Evolutionary conservation across 1,140 invertebrate species (phyloP).

Genomic region (Hyles euphorbiae): DNA sequence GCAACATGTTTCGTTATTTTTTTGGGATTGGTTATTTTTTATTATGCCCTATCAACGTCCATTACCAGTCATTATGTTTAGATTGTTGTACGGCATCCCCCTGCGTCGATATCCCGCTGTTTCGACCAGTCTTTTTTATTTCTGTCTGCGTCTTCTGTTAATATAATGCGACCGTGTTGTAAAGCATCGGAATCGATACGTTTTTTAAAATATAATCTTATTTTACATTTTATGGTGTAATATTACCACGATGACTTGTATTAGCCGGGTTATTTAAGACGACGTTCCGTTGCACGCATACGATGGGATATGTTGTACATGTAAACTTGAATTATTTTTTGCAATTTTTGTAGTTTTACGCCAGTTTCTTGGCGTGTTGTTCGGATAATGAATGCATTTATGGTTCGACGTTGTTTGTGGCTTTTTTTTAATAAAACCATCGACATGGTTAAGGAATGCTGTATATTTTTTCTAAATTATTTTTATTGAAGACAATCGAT

Average conservation of each 20-base stretch:
- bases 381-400: slow-evolving; percentile 27
- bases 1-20: slow-evolving; percentile 22
- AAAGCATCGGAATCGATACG: slow-evolving; percentile 4
- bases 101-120: slow-evolving; percentile 38
- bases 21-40: slow-evolving; percentile 29
- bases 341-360: slow-evolving; percentile 14
- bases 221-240: slow-evolving; percentile 2
- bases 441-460: slow-evolving; percentile 4
- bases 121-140: slow-evolving; percentile 15
- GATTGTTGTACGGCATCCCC: slow-evolving; percentile 38
- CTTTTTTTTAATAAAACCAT: slow-evolving; percentile 13
- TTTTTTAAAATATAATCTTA: slow-evolving; percentile 1
- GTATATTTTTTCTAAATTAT: background rate
- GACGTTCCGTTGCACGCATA: slow-evolving; percentile 5
- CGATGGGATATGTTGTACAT: slow-evolving; percentile 5
- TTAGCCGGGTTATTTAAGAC: slow-evolving; percentile 5
- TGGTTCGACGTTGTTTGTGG: slow-evolving; percentile 9
- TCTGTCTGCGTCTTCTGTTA: slow-evolving; percentile 7
- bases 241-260: slow-evolving; percentile 11
- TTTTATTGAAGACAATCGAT: too few species aligned
- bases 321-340: slow-evolving; percentile 5
- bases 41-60: slow-evolving; percentile 41
- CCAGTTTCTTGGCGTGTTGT: slow-evolving; percentile 19
- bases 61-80: slow-evolving; percentile 55
- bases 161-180: slow-evolving; percentile 1